Evolutionary conservation across 2,888 invertebrate species (phyloP), one percentile per base, ranked within the genome.

Genomic region (Drosophila austrosaltans): DNA sequence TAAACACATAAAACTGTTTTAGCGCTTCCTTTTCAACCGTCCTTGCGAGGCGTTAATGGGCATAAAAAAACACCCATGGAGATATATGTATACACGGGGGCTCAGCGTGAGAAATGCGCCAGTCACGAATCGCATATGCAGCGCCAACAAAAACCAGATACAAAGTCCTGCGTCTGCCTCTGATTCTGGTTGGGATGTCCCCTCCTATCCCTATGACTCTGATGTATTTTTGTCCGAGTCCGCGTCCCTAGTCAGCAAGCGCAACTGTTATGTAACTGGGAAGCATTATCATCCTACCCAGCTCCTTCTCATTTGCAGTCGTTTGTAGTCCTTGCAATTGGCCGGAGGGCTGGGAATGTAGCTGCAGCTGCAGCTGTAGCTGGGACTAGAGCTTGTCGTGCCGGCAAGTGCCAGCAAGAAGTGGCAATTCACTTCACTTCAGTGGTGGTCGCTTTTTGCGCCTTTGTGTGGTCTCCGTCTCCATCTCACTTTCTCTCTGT

Each of bases 1-100:
- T 81, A 81, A 81, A 83, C 84, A 83, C 79, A 81, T 83, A 81
- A 83, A 83, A 76, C 84, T 81, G 78, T 82, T 81, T 81, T 83
- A 80, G 81, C 81, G 83, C 81, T 83, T 81, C 81, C 81, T 83
- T 81, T 81, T 81, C 81, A 71, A 72, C 69, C 76, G 81, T 75
- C 75, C 67, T 82, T 75, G 78, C 72, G 66, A 76, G 71, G 79
- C 81, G 81, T 81, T 81, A 77, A 81, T 81, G 81, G 84, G 79
- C 82, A 83, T 79, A 77, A 81, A 78, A 78, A 81, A 78, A 78
- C 65, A 59, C 57, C 57, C 59, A 63, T 32, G 58, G 44, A 70
- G 56, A 63, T 65, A 80, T 16, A 16, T 16, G 16, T 16, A 16
- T 72, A 67, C 77, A 70, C 75, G 72, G 68, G 66, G 66, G 72